Percentiles rank a stretch among this genome's conserved stretches.
phyloP scores from a whole-genome alignment of 2,797 vertebrate genomes.

The Eulemur rubriventer region DNA sequence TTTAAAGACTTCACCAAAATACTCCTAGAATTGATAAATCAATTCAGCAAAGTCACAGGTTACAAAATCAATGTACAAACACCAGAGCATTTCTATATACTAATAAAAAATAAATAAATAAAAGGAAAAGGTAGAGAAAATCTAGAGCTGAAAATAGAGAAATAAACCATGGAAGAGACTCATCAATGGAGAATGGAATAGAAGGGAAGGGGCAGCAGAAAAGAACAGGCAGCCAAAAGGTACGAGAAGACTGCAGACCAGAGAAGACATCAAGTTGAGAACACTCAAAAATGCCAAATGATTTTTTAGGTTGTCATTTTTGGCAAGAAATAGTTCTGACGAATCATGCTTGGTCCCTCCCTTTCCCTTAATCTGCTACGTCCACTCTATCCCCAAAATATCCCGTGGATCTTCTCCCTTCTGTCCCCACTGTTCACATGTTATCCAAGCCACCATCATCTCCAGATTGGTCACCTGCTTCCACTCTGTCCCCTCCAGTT shows the following conservation, averaged over 20 bases:
- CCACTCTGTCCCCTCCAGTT: neutral
- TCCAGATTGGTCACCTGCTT: neutral
- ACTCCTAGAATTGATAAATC: no score
- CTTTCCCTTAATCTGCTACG: neutral
- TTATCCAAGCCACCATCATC: neutral
- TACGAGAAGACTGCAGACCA: neutral
- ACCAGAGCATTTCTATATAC: no score
- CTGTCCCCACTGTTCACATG: neutral
- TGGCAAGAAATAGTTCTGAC: neutral
- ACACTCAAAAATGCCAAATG: neutral
- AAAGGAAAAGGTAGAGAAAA: neutral
- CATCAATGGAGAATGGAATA: neutral
- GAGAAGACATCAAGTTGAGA: neutral
- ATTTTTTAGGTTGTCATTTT: neutral
- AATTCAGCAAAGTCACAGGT: no score
- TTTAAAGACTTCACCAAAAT: no score
- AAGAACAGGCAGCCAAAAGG: neutral
- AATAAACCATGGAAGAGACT: neutral
- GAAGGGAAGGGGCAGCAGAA: neutral
- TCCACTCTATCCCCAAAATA: neutral
- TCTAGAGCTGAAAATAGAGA: neutral
- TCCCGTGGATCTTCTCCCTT: neutral
- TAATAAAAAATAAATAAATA: no score
- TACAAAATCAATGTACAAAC: no score
- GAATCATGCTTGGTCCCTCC: neutral